A percentile compares a stretch with the other conserved stretches of the same genome.
These are phyloP conservation scores for Columba janthina DNA, from an alignment of 2,113 vertebrate genomes.

Conservation along the genomic window DNA sequence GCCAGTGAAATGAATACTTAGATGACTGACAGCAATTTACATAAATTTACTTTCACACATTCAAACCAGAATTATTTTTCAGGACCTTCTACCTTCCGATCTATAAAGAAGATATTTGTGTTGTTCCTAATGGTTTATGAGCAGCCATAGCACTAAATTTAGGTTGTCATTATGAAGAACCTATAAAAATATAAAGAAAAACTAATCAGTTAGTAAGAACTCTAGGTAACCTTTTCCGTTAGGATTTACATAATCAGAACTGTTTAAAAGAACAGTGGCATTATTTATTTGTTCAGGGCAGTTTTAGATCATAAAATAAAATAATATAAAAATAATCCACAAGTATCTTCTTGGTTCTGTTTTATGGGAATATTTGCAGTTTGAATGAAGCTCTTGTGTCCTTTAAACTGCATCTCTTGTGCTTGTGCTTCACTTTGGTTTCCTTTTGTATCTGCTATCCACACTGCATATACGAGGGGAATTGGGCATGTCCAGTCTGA, in stretches of 20 bases:
- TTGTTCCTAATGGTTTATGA: slow-evolving; percentile 48
- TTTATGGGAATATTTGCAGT: neutral
- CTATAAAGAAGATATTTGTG: slow-evolving; percentile 37
- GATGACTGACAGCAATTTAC: slow-evolving; percentile 57
- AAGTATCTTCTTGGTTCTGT: neutral
- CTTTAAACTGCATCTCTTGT: neutral
- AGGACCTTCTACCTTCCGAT: slow-evolving; percentile 31
- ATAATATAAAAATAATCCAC: neutral
- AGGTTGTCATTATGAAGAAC: slow-evolving; percentile 9
- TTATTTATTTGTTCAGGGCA: neutral
- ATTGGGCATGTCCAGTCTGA: neutral
- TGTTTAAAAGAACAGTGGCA: neutral
- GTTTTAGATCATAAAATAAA: neutral
- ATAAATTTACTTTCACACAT: slow-evolving; percentile 45
- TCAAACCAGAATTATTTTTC: slow-evolving; percentile 53
- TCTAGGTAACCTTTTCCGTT: slow-evolving; percentile 6
- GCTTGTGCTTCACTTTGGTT: neutral
- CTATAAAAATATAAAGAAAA: slow-evolving; percentile 32
- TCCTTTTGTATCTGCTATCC: neutral
- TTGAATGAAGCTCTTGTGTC: neutral
- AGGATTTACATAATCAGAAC: neutral
- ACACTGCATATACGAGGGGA: fast-evolving
- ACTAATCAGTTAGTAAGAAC: slow-evolving; percentile 1
- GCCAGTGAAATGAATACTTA: slow-evolving; percentile 42
- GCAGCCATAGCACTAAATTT: slow-evolving; percentile 40